Conservation (phyloP, 1,140 invertebrate species). For the Pseudomyrmex cubaensis region DNA sequence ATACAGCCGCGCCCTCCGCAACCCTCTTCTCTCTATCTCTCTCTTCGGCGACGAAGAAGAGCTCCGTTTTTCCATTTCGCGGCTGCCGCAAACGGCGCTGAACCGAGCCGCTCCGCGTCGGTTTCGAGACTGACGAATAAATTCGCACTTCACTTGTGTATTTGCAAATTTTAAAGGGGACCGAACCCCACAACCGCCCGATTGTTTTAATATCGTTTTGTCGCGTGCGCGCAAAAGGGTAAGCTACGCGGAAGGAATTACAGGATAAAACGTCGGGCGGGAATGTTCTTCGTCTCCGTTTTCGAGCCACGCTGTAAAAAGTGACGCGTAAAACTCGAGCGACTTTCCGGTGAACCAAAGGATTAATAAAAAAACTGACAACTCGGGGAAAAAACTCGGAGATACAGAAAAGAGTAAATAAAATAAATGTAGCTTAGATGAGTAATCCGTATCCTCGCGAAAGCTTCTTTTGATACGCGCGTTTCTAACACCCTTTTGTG, state of each 20-base stretch:
- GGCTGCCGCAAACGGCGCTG: constrained; percentile 65
- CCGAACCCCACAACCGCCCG: constrained; percentile 66
- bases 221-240: constrained; percentile 32
- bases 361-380: neutral
- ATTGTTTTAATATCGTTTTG: constrained; percentile 78
- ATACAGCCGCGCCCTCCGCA: constrained; percentile 60
- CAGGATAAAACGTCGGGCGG: neutral
- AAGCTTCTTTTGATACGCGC: constrained; percentile 26
- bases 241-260: constrained; percentile 34
- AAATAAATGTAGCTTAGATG: neutral
- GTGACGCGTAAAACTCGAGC: neutral
- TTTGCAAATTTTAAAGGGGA: constrained; percentile 75
- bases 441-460: neutral
- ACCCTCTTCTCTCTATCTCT: constrained; percentile 41
- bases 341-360: neutral
- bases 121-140: constrained; percentile 72
- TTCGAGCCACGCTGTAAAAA: neutral
- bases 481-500: constrained; percentile 75
- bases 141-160: constrained; percentile 74
- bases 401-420: no score
- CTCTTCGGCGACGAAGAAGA: constrained; percentile 66
- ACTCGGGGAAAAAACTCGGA: no score
- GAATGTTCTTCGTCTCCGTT: neutral
- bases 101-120: constrained; percentile 62
- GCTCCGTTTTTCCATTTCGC: constrained; percentile 77